Evolutionary conservation across 2,797 vertebrate genomes (phyloP).

Genomic region (Bradypodion ventrale): DNA sequence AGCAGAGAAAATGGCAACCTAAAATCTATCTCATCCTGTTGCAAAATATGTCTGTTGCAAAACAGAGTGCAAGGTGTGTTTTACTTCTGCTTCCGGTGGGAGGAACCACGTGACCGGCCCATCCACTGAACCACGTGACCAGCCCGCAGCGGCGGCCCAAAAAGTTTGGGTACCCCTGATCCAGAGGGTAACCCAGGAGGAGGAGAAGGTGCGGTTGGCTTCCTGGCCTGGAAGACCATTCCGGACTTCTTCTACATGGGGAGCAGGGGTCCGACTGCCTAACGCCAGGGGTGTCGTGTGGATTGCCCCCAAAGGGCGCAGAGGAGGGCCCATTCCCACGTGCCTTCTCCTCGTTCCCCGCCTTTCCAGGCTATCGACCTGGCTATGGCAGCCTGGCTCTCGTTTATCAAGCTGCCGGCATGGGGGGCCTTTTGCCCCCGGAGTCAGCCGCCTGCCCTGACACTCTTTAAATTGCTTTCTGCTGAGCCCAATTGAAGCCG

Average conservation of each 20-base stretch:
- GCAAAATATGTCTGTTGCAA: no score
- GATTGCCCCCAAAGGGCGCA: no score
- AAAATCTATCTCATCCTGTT: no score
- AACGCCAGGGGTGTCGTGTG: no score
- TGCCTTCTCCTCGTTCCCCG: slow-evolving; percentile 1
- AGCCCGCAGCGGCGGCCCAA: no score
- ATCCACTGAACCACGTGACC: no score
- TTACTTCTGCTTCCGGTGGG: no score
- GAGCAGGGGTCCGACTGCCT: not conserved
- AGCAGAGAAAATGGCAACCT: no score
- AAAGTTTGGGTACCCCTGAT: no score
- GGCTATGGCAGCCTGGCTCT: slow-evolving; percentile 43
- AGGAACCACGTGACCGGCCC: no score
- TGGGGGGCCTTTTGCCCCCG: slow-evolving; percentile 50
- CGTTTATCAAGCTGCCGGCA: slow-evolving; percentile 55
- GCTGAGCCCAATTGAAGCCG: slow-evolving; percentile 59
- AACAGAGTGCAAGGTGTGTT: no score
- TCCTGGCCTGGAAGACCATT: not conserved
- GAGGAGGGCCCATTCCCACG: not conserved
- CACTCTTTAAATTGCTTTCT: slow-evolving; percentile 64
- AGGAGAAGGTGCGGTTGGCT: not conserved
- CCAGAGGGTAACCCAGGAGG: no score
- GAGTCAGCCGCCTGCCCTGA: slow-evolving; percentile 56
- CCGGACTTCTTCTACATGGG: not conserved
- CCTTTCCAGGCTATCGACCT: slow-evolving; percentile 48